These are phyloP conservation scores for Chromis chromis DNA, from an alignment of 2,797 vertebrate genomes.

Conservation along the genomic window DNA sequence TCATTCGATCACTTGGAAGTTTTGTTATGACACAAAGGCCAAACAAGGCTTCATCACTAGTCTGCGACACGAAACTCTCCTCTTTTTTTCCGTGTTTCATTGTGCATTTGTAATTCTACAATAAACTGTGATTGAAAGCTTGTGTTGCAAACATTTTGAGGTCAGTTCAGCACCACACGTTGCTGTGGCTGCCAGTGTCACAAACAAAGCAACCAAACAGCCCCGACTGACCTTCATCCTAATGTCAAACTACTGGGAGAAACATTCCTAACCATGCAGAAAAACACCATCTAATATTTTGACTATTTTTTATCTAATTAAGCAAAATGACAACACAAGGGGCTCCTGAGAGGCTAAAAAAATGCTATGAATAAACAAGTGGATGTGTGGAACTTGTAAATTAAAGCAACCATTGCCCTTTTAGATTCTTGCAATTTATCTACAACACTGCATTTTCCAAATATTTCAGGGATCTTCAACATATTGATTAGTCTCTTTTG, in stretches of 20 bases:
- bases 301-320: background rate
- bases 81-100: background rate
- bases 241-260: background rate
- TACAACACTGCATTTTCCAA: background rate
- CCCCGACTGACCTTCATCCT: no score
- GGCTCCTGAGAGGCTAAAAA: background rate
- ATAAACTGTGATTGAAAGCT: background rate
- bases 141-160: background rate
- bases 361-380: background rate
- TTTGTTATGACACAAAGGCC: constrained; percentile 24
- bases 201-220: no score
- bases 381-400: background rate
- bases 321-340: background rate
- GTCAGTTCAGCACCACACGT: no score
- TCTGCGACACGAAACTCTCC: constrained; percentile 2
- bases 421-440: background rate
- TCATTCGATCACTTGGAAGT: constrained; percentile 21
- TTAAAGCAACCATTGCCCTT: background rate
- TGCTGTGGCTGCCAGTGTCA: no score
- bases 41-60: constrained; percentile 40
- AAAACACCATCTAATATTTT: background rate
- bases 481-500: background rate
- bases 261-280: background rate
- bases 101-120: background rate
- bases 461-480: background rate